Conservation (phyloP, 2,797 vertebrate species). For the Typhlichthys eigenmanni region DNA sequence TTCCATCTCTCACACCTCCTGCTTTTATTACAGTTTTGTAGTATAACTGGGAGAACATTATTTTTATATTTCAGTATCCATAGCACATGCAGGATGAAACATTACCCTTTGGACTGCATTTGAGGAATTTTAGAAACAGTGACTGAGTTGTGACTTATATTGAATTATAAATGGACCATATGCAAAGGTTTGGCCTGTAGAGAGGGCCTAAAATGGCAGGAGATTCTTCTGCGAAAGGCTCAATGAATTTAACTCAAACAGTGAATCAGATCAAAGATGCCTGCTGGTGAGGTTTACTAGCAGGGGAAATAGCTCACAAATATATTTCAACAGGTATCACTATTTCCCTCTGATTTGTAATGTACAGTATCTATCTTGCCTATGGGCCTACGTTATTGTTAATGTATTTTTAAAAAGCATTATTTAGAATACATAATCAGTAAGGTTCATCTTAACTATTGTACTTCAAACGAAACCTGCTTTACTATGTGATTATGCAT, state of each 20-base stretch:
- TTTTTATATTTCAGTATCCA: conserved; percentile 69
- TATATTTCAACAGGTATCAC: background rate
- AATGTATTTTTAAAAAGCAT: conserved; percentile 25
- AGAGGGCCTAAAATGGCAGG: conserved; percentile 34
- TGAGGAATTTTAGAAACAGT: conserved; percentile 45
- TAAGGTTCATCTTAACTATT: background rate
- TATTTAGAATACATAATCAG: conserved; percentile 19
- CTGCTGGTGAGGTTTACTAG: background rate
- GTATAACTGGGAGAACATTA: conserved; percentile 41
- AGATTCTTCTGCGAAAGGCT: conserved; percentile 50
- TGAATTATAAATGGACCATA: conserved; percentile 30
- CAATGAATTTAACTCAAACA: conserved; percentile 39
- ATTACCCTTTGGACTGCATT: conserved; percentile 40
- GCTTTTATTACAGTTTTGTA: conserved; percentile 24
- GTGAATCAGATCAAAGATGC: background rate
- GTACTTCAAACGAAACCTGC: conserved; percentile 1
- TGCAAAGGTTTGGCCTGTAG: conserved; percentile 19
- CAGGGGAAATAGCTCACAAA: background rate
- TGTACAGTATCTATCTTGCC: conserved; percentile 9
- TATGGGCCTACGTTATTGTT: conserved; percentile 9
- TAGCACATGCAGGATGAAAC: conserved; percentile 35
- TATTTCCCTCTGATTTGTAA: conserved; percentile 10
- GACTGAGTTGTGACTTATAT: conserved; percentile 35
- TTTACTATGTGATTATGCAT: conserved; percentile 7
- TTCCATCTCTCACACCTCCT: background rate